Evolutionary conservation across 2,888 invertebrate genomes (phyloP), one percentile per base, ranked within the genome.

Genomic region (Melipona bicolor): DNA sequence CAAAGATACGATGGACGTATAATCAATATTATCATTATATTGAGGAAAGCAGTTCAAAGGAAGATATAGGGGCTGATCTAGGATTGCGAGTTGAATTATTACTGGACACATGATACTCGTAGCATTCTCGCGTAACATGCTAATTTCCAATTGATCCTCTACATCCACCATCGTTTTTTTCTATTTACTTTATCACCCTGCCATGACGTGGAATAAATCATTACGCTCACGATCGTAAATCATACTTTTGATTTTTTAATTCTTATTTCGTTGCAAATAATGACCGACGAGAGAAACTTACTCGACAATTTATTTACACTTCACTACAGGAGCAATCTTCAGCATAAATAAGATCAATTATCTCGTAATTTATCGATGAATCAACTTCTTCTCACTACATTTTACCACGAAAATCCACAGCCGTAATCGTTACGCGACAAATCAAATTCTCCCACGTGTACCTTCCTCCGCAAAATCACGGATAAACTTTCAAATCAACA

Each of bases 31-130:
- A 49, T 69, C n/a, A 54, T n/a, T n/a, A n/a, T n/a, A 43, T 73
- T 32, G 50, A 43, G 71, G 79, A 72, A 76, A 79, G 54, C 76
- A 77, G 56, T 71, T 67, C 69, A 77, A 77, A 77, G 65, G 50
- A 54, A 56, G 9, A 13, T 19, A 50, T 27, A 59, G 50, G 24
- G n/a, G 67, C 62, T 67, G 67, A 83, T 52, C 70, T 74, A 65
- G 61, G 59, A 84, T 79, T 65, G 84, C 36, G 62, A 49, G 74
- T 73, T 71, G 74, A 84, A 84, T 84, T 77, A 84, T 77, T 52
- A 70, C n/a, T 65, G 56, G 67, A 62, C 50, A 85, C 36, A 19
- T 70, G 80, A 84, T 84, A 74, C 74, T 62, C 79, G 11, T 50
- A 13, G 15, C 36, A 32, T 59, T 32, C 64, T 62, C 74, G 67